Evolutionary conservation across 2,113 vertebrate genomes (phyloP).

Genomic region (Emydocephalus ijimae): DNA sequence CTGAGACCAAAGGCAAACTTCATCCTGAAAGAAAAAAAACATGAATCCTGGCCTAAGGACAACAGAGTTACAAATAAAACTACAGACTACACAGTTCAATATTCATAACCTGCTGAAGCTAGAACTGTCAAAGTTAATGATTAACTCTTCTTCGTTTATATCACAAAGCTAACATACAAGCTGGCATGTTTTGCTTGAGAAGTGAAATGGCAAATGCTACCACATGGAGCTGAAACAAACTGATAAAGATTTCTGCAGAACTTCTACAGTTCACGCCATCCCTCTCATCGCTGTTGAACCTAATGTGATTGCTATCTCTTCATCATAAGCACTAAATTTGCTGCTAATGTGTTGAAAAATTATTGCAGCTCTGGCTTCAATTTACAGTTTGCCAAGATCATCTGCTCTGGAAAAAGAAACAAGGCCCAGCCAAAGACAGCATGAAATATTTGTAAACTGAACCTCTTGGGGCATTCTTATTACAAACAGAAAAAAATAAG

Average conservation of each 20-base stretch:
- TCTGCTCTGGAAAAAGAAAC: neutral
- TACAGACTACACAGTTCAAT: neutral
- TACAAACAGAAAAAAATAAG: constrained; percentile 2
- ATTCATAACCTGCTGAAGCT: neutral
- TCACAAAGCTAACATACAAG: neutral
- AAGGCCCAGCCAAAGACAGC: neutral
- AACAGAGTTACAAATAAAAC: neutral
- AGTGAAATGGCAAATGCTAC: neutral
- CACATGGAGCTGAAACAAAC: neutral
- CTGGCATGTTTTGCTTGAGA: neutral
- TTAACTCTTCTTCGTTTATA: neutral
- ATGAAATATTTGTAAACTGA: constrained; percentile 8
- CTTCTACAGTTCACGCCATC: neutral
- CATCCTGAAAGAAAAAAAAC: neutral
- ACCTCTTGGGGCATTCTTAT: neutral
- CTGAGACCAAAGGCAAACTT: neutral
- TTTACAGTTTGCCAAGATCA: constrained; percentile 11
- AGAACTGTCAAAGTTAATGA: neutral
- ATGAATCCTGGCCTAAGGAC: neutral
- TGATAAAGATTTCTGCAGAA: neutral
- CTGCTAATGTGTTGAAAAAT: constrained; percentile 18
- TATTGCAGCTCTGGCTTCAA: constrained; percentile 8
- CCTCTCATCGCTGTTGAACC: neutral
- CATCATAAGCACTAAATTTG: constrained; percentile 18
- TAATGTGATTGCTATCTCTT: constrained; percentile 1